Base-by-base conservation (phyloP, 2,113 vertebrate genomes). In the Podarcis raffonei region DNA sequence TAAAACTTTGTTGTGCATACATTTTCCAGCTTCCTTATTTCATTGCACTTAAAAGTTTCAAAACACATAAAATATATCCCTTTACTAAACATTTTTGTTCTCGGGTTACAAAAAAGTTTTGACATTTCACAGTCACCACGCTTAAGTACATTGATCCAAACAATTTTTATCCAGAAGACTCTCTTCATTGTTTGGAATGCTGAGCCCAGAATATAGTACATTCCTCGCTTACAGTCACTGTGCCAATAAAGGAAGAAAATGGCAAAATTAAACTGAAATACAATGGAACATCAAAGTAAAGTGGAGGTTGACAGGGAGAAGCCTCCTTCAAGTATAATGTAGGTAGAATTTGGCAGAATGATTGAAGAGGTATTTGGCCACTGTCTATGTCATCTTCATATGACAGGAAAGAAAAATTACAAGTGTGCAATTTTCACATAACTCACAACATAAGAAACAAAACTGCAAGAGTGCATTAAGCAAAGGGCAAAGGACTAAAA, bases 61-160 rank as follows among this genome's bases (percentile, higher is more conserved):
- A 97, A 96, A 97, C 96, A 94, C 97, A 96, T 93, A 97, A 98
- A 98, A 98, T 98, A 98, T 96, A 97, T 97, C 90, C 96, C 97
- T 97, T 91, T 95, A 96, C 96, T 95, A 95, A 97, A 97, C 95
- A 92, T 93, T 94, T 96, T 96, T 94, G 94, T 93, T 97, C 95
- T 94, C 88, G 78, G 94, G 95, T 97, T 98, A 98, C 96, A 98
- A 98, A 97, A 98, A 97, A 93, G 85, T 97, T 76, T 84, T 95
- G 97, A 95, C 95, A 95, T 95, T 96, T 97, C 97, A 98, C 97
- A 97, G 97, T 98, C 96, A 98, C 97, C 97, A 97, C 97, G 95
- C 94, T 93, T 94, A 97, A 94, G 87, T 96, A 96, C 96, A 96
- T 84, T 94, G 87, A 95, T 96, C 95, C 89, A 91, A 95, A 95